Evolutionary conservation across 1,140 invertebrate genomes (phyloP).

Genomic region (Drosophila tsacasi): DNA sequence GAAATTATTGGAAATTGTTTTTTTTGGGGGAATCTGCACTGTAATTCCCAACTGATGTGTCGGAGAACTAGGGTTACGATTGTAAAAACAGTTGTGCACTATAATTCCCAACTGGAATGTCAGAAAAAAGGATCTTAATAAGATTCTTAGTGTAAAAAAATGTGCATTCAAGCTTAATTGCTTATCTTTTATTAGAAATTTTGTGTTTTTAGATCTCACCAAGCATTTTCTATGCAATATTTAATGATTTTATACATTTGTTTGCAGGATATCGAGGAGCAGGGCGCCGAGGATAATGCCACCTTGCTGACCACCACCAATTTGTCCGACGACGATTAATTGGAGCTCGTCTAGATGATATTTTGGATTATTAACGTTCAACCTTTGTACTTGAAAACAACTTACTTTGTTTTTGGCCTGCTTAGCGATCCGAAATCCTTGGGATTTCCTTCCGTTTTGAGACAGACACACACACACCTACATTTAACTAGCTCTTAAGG

Average conservation of each 20-base stretch:
- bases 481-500: constrained; percentile 9
- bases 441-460: constrained; percentile 15
- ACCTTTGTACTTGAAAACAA: not conserved
- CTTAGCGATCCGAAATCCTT: constrained; percentile 16
- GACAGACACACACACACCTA: constrained; percentile 8
- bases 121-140: no score
- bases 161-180: no score
- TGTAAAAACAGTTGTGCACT: no score
- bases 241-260: not conserved
- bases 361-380: constrained; percentile 2
- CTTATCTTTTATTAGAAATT: no score
- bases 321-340: constrained; percentile 82
- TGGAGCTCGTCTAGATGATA: constrained; percentile 24
- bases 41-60: not conserved
- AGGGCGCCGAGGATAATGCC: constrained; percentile 81
- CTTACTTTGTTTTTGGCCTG: not conserved
- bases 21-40: not conserved
- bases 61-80: no score
- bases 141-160: no score
- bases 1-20: not conserved
- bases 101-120: no score
- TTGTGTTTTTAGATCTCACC: no score
- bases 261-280: constrained; percentile 77
- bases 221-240: not conserved
- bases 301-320: constrained; percentile 81